These are phyloP conservation scores for Cydia pomonella DNA, from an alignment of 1,140 invertebrate species.

Conservation along the genomic window DNA sequence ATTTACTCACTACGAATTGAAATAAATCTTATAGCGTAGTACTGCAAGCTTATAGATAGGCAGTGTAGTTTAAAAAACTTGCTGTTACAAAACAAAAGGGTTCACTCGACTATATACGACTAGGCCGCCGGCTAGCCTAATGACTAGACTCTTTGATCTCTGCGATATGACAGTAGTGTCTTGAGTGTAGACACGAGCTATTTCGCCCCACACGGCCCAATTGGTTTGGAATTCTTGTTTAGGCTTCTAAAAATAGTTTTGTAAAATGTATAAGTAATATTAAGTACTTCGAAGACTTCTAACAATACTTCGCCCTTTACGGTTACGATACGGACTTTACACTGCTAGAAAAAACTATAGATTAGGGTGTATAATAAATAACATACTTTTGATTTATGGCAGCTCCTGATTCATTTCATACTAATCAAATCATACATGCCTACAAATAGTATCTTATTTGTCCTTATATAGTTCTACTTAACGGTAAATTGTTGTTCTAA, in stretches of 20 bases:
- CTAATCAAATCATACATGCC: too few species aligned
- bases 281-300: too few species aligned
- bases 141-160: slow-evolving; percentile 15
- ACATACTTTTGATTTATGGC: background rate
- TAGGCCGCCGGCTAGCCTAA: background rate
- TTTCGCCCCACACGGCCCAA: background rate
- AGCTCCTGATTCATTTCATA: slow-evolving; percentile 13
- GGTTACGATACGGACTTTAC: background rate
- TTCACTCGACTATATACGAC: background rate
- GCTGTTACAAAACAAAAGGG: background rate
- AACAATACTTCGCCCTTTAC: too few species aligned
- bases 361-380: too few species aligned
- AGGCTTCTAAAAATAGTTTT: background rate
- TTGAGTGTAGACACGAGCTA: background rate
- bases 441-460: background rate
- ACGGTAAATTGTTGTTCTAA: background rate
- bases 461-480: background rate
- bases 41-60: too few species aligned
- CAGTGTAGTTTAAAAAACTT: background rate
- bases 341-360: background rate
- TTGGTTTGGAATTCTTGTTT: background rate
- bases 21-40: background rate
- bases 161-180: background rate
- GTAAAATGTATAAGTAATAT: background rate
- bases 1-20: background rate